Evolutionary conservation across 2,113 vertebrate genomes (phyloP), one percentile per base, ranked within the genome.

Genomic region (Pachypanchax playfairii): DNA sequence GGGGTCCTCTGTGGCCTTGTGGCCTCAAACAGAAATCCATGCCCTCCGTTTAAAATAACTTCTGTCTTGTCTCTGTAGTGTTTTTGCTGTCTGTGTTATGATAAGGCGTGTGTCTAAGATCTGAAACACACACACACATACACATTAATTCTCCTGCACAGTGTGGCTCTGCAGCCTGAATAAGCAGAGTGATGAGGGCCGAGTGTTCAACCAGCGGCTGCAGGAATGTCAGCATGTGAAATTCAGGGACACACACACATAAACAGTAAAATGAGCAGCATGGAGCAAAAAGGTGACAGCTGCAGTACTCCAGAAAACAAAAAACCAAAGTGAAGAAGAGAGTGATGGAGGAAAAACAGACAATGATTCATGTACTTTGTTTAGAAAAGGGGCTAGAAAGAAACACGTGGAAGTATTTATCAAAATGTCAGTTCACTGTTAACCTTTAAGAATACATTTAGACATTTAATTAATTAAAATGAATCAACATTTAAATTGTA

Each of bases 41-140:
- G 75, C 81, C 79, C 70, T 44, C 24, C 17, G 26, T 76, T 70
- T 66, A 87, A 89, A 93, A 90, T 91, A 91, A 87, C 79, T 73
- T 20, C 60, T 44, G 17, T 73, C 66, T 71, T 68, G 49, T 35
- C 70, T 63, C 36, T 20, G 67, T 61, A 20, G 53, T 50, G 50
- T 61, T 60, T 36, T 33, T 39, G 58, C 68, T 21, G 31, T 72
- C 74, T 84, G 63, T 89, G 89, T 87, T 90, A 48, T 88, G 77
- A 81, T 69, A 80, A 85, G 83, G 62, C 70, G 83, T 80, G 88
- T 87, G 90, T 87, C 82, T 26, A 20, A 69, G 65, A 75, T 66
- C 65, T 48, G 54, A 59, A 42, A 67, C 43, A 57, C 73, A 67
- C 68, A 77, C 62, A 43, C 56, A 35, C 20, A 67, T 38, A 58